Base-by-base conservation (phyloP, 2,797 vertebrate genomes). In the Thunnus albacares region DNA sequence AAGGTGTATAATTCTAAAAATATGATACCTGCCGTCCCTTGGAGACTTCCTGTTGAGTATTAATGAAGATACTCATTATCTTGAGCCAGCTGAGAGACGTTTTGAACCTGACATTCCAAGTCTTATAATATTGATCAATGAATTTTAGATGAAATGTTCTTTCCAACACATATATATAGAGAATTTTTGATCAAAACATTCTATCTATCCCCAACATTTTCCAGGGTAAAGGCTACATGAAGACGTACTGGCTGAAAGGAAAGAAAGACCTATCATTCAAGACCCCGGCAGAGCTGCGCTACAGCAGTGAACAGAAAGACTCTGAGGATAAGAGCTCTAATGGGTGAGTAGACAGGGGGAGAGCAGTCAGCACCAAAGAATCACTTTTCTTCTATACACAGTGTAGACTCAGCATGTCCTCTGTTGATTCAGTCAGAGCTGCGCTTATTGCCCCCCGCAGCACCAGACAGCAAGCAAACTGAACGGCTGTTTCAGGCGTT, bases 201-300 rank as follows among this genome's bases (percentile, higher is more conserved):
- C 6, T 20, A 10, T 51, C 47, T 38, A 24, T 24, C 58, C 14
- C 30, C 1, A 20, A 22, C 28, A 4, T 24, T 28, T 56, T 47
- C 0, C 62, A 93, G 93, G 94, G 91, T 7, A 95, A 96, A 90
- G 94, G 95, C 72, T 96, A 95, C 87, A 96, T 96, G 94, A 96
- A 95, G 90, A 95, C 94, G 4, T 96, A 96, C 75, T 96, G 95
- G 95, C 89, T 96, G 56, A 96, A 96, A 77, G 94, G 95, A 41
- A 95, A 96, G 88, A 90, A 93, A 60, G 93, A 95, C 77, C 89
- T 95, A 1, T 95, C 93, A 0, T 95, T 95, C 73, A 95, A 95
- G 87, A 92, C 93, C 26, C 93, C 94, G 22, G 94, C 91, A 3
- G 94, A 95, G 88, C 88, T 95, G 35, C 90, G 92, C 65, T 95